Evolutionary conservation across 2,797 vertebrate species (phyloP), one percentile per base, ranked within the genome.

Genomic region (Gadopsis bispinosus): DNA sequence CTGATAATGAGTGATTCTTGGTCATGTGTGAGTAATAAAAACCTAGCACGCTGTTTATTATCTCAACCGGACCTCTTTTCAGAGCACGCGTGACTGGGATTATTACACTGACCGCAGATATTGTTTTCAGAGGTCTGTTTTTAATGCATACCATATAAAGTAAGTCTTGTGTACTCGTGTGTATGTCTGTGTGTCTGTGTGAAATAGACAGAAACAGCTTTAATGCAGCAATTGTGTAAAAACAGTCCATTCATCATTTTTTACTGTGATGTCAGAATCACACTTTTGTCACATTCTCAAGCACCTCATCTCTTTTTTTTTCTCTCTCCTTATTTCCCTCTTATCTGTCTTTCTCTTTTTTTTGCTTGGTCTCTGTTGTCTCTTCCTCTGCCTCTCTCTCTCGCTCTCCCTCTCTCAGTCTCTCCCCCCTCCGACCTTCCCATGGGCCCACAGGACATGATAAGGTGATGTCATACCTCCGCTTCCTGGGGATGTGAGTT

Each of bases 401-500:
- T 33, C 26, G 6, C 59, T 19, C 65, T 4, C 47, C 26, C 56
- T 31, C 56, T 60, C 17, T 71, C 67, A 58, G 48, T 67, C 66
- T 79, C 66, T 56, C 65, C 55, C 55, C 74, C 79, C 80, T 74
- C 71, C 59, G 26, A 84, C 72, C 77, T 77, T 89, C 88, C 90
- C 87, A 88, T 83, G 86, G 86, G 89, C 80, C 81, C 71, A 77
- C 75, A 91, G 83, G 82, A 93, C 91, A 93, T 93, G 93, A 95
- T 94, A 94, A 93, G 92, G 82, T 94, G 93, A 95, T 95, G 94
- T 95, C 93, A 95, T 95, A 86, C 90, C 91, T 93, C 90, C 92
- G 90, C 83, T 95, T 95, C 92, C 93, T 94, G 90, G 88, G 91
- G 84, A 93, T 93, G 91, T 93, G 92, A 91, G 93, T 93, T 93